Percentiles rank a stretch among this genome's conserved stretches.
These are phyloP conservation scores for Alexandromys oeconomus DNA, from an alignment of 2,797 vertebrate species.

Conservation along the genomic window DNA sequence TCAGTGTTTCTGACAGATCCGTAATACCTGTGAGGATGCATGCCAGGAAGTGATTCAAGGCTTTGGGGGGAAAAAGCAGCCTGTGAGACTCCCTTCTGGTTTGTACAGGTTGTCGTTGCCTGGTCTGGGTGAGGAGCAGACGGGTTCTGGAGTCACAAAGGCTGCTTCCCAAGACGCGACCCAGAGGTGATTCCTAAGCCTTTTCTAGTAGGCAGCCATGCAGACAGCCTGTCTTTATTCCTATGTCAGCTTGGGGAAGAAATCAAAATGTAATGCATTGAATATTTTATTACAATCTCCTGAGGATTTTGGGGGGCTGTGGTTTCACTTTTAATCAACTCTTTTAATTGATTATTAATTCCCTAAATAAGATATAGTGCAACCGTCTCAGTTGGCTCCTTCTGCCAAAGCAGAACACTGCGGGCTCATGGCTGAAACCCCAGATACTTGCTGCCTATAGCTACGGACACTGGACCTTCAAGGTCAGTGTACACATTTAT, in stretches of 20 bases:
- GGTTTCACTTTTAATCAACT: background rate
- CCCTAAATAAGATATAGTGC: background rate
- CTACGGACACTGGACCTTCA: background rate
- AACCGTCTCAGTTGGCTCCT: background rate
- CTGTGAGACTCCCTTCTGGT: no score
- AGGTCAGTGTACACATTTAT: rapidly evolving
- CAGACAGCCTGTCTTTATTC: background rate
- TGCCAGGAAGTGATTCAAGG: background rate
- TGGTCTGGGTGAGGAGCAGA: background rate
- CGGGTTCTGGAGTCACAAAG: background rate
- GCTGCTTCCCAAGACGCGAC: background rate
- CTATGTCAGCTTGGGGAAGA: background rate
- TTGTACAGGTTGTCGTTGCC: background rate
- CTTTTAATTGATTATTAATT: background rate
- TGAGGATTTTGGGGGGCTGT: background rate
- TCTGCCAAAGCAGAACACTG: background rate
- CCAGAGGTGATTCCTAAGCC: background rate
- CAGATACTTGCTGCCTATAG: background rate
- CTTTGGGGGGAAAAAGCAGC: background rate
- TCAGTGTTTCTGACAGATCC: background rate
- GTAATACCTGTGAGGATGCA: background rate
- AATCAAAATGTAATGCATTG: rapidly evolving
- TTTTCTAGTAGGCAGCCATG: background rate
- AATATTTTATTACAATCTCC: background rate
- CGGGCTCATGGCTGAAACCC: rapidly evolving